Percentiles rank a stretch among this genome's conserved stretches.
These are phyloP conservation scores for Lasiommata megera DNA, from an alignment of 2,888 invertebrate species.

Conservation along the genomic window DNA sequence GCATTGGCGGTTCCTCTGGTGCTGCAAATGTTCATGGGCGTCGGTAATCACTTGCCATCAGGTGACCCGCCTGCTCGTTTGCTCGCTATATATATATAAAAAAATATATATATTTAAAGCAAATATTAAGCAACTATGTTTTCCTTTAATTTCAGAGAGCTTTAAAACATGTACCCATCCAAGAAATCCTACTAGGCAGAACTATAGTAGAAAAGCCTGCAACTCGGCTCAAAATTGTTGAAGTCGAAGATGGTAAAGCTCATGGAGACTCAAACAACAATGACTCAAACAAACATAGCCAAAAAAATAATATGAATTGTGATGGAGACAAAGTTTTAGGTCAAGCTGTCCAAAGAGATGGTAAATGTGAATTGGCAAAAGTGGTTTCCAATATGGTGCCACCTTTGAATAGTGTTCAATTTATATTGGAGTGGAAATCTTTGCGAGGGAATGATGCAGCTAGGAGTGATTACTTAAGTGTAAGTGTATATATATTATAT, in stretches of 20 bases:
- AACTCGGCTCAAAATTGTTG: conserved; percentile 54
- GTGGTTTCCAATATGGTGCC: conserved; percentile 53
- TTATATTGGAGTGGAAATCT: conserved; percentile 83
- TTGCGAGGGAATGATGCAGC: conserved; percentile 70
- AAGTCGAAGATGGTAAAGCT: conserved; percentile 45
- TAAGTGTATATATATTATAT: conserved; percentile 43
- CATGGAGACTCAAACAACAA: conserved; percentile 54
- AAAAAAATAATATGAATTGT: background rate
- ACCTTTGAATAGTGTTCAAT: conserved; percentile 85
- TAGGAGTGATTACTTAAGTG: conserved; percentile 83
- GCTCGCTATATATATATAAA: too few relatives aligned
- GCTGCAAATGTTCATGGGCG: too few relatives aligned
- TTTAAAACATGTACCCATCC: conserved; percentile 75
- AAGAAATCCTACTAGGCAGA: conserved; percentile 64
- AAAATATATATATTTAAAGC: too few relatives aligned
- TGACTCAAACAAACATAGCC: conserved; percentile 27
- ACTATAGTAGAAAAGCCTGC: conserved; percentile 42
- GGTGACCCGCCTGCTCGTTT: too few relatives aligned
- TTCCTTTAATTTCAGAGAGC: conserved; percentile 63
- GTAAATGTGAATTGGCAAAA: conserved; percentile 52
- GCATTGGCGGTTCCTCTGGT: too few relatives aligned
- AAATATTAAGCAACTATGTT: too few relatives aligned
- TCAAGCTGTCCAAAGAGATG: conserved; percentile 21
- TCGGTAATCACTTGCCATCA: too few relatives aligned
- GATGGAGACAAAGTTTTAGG: conserved; percentile 11